Evolutionary conservation across 2,113 vertebrate species (phyloP).

Genomic region (Cnemophilus loriae): DNA sequence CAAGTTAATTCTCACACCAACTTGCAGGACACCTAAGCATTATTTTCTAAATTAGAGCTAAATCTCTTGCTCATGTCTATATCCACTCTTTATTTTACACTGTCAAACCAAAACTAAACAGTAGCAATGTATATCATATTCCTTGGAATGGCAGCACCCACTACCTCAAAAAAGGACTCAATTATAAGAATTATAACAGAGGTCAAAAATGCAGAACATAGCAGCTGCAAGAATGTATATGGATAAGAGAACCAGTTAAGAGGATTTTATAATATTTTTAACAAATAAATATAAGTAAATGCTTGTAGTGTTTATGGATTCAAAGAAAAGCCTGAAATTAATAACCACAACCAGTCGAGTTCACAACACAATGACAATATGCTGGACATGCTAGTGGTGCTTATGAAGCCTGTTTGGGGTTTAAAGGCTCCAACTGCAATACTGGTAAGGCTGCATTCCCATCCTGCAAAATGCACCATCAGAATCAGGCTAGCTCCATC

Average conservation of each 20-base stretch:
- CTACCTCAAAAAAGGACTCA: not conserved
- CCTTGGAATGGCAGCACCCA: not conserved
- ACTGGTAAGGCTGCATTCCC: not conserved
- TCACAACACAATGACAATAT: not conserved
- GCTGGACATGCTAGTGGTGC: not conserved
- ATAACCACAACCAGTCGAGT: not conserved
- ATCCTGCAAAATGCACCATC: not conserved
- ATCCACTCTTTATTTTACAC: not conserved
- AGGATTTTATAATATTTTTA: not conserved
- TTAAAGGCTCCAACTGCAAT: not conserved
- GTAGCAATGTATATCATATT: not conserved
- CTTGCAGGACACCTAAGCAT: not conserved
- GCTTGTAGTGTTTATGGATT: not conserved
- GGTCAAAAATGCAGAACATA: not conserved
- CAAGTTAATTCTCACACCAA: not conserved
- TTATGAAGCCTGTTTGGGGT: not conserved
- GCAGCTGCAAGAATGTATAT: not conserved
- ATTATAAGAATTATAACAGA: not conserved
- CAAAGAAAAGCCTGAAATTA: not conserved
- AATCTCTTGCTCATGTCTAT: not conserved
- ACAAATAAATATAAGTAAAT: not conserved
- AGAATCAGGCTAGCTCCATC: not conserved
- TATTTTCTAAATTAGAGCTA: not conserved
- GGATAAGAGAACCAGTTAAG: not conserved
- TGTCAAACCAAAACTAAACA: not conserved